A percentile compares a stretch with the other conserved stretches of the same genome.
phyloP scores from a whole-genome alignment of 2,888 invertebrate genomes.

The Apomyelois bistriatella region DNA sequence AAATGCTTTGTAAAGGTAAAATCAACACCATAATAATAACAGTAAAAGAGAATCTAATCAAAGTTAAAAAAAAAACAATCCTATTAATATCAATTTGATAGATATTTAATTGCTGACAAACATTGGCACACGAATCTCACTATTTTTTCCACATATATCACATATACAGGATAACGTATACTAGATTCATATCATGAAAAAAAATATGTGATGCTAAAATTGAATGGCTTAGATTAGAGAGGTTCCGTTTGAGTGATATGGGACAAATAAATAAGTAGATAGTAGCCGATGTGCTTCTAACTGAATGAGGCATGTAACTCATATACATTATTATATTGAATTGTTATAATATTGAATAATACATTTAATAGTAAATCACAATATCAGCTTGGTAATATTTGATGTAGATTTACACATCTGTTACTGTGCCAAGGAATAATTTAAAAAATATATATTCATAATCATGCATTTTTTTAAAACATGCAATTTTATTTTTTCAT shows the following conservation, averaged over 20 bases:
- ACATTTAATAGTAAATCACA: conserved; percentile 26
- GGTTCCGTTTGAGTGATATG: conserved; percentile 42
- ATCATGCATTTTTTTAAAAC: conserved; percentile 32
- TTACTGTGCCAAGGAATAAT: conserved; percentile 35
- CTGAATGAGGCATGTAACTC: conserved; percentile 59
- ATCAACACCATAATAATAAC: too few relatives aligned
- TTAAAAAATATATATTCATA: conserved; percentile 17
- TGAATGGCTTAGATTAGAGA: conserved; percentile 27
- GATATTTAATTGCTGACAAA: conserved; percentile 8
- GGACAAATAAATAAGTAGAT: conserved; percentile 28
- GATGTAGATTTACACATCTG: conserved; percentile 72
- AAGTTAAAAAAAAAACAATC: too few relatives aligned
- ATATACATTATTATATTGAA: conserved; percentile 22
- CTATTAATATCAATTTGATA: too few relatives aligned
- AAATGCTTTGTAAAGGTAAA: too few relatives aligned
- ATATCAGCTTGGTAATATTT: conserved; percentile 17
- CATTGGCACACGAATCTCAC: conserved; percentile 20
- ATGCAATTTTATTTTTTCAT: conserved; percentile 23
- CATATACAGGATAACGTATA: too few relatives aligned
- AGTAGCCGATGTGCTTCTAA: conserved; percentile 64
- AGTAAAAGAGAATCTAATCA: too few relatives aligned
- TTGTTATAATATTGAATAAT: conserved; percentile 16
- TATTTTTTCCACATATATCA: conserved; percentile 12
- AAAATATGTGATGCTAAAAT: neutral
- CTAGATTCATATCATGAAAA: too few relatives aligned